Evolutionary conservation across 2,888 invertebrate genomes (phyloP).

Genomic region (Parnassius apollo): DNA sequence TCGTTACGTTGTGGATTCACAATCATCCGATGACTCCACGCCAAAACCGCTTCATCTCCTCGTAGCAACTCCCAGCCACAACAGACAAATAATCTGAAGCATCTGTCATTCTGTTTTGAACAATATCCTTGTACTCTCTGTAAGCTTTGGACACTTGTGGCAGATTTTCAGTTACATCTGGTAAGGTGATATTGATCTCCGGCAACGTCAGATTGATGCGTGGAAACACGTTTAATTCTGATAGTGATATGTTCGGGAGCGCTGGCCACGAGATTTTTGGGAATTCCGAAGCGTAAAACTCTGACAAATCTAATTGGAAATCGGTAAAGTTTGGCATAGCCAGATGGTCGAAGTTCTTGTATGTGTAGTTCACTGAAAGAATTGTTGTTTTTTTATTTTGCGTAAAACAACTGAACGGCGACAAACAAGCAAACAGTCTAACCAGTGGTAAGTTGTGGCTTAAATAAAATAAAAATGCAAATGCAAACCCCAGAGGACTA

Average conservation of each 20-base stretch:
- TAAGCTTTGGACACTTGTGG: slow-evolving; percentile 66
- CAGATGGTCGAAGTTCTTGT: slow-evolving; percentile 68
- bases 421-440: neutral
- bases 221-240: slow-evolving; percentile 46
- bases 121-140: slow-evolving; percentile 67
- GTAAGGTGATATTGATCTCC: slow-evolving; percentile 44
- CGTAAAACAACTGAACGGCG: neutral
- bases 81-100: slow-evolving; percentile 76
- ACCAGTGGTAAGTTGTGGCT: too few relatives aligned
- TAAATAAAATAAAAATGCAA: too few relatives aligned
- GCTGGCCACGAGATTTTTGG: slow-evolving; percentile 44
- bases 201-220: slow-evolving; percentile 39
- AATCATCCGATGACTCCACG: slow-evolving; percentile 58
- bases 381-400: slow-evolving; percentile 34
- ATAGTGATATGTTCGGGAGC: slow-evolving; percentile 50
- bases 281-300: slow-evolving; percentile 52
- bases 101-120: slow-evolving; percentile 73
- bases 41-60: slow-evolving; percentile 69
- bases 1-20: neutral
- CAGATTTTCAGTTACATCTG: slow-evolving; percentile 55
- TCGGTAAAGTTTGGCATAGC: slow-evolving; percentile 73
- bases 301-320: slow-evolving; percentile 64
- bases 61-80: slow-evolving; percentile 76
- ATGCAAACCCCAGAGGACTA: too few relatives aligned
- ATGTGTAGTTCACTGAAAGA: slow-evolving; percentile 77